Evolutionary conservation across 2,888 invertebrate species (phyloP).

Genomic region (Meteorus cinctellus): DNA sequence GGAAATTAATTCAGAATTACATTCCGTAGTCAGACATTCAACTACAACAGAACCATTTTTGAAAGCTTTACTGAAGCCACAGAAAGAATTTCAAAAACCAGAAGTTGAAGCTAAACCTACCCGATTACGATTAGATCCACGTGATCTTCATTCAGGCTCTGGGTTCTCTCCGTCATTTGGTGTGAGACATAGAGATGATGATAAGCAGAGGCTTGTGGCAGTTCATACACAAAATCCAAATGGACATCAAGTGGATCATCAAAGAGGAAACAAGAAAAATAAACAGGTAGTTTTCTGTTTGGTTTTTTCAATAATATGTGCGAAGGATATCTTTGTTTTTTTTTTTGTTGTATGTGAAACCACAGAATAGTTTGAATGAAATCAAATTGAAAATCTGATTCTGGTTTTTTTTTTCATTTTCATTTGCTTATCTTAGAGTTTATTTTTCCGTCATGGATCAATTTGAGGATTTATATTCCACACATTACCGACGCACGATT

Average conservation of each 20-base stretch:
- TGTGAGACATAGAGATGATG: conserved; percentile 14
- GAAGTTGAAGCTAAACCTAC: conserved; percentile 8
- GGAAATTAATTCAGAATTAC: background rate
- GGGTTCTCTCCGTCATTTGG: conserved; percentile 43
- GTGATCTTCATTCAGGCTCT: conserved; percentile 38
- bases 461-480: too few species aligned
- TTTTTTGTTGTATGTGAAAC: background rate
- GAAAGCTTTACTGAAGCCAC: conserved; percentile 53
- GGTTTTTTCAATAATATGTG: background rate
- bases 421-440: background rate
- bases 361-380: too few species aligned
- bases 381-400: too few species aligned
- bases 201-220: background rate
- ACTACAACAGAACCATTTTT: conserved; percentile 51
- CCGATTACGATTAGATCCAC: conserved; percentile 10
- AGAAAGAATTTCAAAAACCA: conserved; percentile 51
- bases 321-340: background rate
- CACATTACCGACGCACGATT: too few species aligned
- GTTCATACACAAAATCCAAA: background rate
- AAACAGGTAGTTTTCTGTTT: conserved; percentile 59
- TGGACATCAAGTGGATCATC: conserved; percentile 39
- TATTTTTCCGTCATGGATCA: too few species aligned
- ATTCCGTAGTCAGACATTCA: background rate
- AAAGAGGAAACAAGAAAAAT: conserved; percentile 58
- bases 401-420: background rate